phyloP scores from a whole-genome alignment of 2,888 invertebrate species.

The Limenitis camilla region DNA sequence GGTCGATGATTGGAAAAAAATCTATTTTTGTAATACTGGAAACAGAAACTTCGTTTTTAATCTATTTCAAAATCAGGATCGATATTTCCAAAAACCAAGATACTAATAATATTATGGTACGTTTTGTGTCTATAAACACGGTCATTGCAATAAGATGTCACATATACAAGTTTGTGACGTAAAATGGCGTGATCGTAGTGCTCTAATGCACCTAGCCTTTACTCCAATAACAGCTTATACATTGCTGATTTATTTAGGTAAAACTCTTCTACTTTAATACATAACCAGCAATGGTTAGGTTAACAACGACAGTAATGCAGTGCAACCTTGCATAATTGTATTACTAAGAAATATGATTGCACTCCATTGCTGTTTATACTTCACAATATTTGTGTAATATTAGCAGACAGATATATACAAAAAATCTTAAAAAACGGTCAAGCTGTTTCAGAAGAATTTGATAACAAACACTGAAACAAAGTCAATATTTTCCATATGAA shows the following conservation, averaged over 20 bases:
- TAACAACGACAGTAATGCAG: neutral
- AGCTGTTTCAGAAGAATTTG: too few relatives aligned
- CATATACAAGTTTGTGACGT: slow-evolving; percentile 11
- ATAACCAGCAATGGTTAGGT: neutral
- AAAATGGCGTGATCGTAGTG: slow-evolving; percentile 12
- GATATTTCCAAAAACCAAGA: neutral
- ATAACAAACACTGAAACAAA: too few relatives aligned
- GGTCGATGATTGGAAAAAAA: too few relatives aligned
- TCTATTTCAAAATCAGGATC: too few relatives aligned
- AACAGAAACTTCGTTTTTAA: too few relatives aligned
- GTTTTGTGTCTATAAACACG: neutral
- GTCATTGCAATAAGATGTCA: slow-evolving; percentile 5
- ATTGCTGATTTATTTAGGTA: neutral
- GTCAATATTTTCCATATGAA: too few relatives aligned
- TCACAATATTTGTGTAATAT: too few relatives aligned
- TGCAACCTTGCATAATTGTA: neutral
- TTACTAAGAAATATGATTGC: neutral
- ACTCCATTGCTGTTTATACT: neutral
- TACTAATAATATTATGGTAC: slow-evolving; percentile 5
- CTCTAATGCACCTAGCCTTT: slow-evolving; percentile 7
- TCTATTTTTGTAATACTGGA: too few relatives aligned
- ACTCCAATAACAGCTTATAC: neutral
- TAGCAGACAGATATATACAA: too few relatives aligned
- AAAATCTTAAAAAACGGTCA: too few relatives aligned
- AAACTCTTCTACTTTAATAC: neutral